Evolutionary conservation across 2,888 invertebrate genomes (phyloP), one percentile per base, ranked within the genome.

Genomic region (Macrosoma leucophasiata): DNA sequence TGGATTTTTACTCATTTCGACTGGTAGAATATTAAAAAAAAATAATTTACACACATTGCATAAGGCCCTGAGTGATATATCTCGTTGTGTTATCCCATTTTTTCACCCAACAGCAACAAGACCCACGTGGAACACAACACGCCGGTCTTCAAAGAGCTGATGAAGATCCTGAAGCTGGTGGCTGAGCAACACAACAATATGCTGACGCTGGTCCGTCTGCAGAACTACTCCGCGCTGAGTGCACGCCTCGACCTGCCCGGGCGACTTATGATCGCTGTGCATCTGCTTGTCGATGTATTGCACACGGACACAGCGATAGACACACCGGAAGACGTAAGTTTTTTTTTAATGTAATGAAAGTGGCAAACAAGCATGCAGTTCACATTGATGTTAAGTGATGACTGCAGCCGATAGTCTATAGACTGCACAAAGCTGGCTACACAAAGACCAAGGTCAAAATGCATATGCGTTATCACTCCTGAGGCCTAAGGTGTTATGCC

Each of bases 141-240:
- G 23, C 88, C 91, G 2, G 95, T 98, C 0, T 97, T 97, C 48
- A 93, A 95, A 55, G 99, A 99, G 67, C 84, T 99, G 42, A 93
- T 94, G 60, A 92, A 96, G 59, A 88, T 99, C 38, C 87, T 99
- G 60, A 95, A 96, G 70, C 93, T 98, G 25, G 98, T 98, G 0
- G 90, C 98, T 2, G 97, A 98, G 65, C 93, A 94, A 59, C 98
- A 98, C 79, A 95, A 95, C 70, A 94, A 97, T 70, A 89, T 97
- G 8, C 84, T 98, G 25, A 93, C 92, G 0, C 89, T 99, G 9
- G 88, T 97, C 35, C 89, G 94, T 57, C 81, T 99, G 44, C 90
- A 92, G 55, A 91, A 96, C 79, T 99, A 94, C 62, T 91, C 92
- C 4, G 92, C 93, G 1, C 84, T 98, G 22, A 88, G 97, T 42